Conservation (phyloP, 2,113 vertebrate genomes). For the Erpornis zantholeuca region DNA sequence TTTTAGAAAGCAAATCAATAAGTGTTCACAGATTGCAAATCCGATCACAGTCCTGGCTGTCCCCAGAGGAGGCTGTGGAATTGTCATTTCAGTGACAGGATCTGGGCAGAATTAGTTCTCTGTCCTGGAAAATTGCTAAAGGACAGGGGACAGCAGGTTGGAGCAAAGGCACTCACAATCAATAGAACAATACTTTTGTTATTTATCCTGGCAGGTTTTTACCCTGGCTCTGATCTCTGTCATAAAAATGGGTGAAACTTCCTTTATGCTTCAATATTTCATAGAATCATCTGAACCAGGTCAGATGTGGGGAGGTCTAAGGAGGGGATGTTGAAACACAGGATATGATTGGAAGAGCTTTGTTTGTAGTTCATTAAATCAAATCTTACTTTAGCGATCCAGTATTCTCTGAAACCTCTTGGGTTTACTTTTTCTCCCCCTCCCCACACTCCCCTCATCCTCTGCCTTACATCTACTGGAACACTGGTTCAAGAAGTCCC, state of each 20-base stretch:
- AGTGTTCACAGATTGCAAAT: constrained; percentile 16
- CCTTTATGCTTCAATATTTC: background rate
- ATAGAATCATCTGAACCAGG: background rate
- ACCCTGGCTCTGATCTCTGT: background rate
- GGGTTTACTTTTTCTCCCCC: background rate
- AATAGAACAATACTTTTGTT: background rate
- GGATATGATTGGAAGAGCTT: background rate
- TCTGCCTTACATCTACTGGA: background rate
- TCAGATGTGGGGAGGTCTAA: background rate
- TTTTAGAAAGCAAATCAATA: constrained; percentile 43
- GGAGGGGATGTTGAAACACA: background rate
- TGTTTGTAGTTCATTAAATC: background rate
- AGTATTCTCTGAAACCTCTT: background rate
- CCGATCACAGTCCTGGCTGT: background rate
- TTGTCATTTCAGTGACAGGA: background rate
- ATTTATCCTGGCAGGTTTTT: background rate
- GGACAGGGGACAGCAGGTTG: background rate
- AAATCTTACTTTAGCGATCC: background rate
- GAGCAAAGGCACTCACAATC: background rate
- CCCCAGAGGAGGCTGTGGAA: background rate
- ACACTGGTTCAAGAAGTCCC: background rate
- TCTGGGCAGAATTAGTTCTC: background rate
- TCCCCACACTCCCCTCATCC: accelerated
- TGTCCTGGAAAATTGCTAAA: background rate
- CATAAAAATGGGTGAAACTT: background rate